Base-by-base conservation (phyloP, 2,888 invertebrate genomes). In the Pandemis heparana region DNA sequence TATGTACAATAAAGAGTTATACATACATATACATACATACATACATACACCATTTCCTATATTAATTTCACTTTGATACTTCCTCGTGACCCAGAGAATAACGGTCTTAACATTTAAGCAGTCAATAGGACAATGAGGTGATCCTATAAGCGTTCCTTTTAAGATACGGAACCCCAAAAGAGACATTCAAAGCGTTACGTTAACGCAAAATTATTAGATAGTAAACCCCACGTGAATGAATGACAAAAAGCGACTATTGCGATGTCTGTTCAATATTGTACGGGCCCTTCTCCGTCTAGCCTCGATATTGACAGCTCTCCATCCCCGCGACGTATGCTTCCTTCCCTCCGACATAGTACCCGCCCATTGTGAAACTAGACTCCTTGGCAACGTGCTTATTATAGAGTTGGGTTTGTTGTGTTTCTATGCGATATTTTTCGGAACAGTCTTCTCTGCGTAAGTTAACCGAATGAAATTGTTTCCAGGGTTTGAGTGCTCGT, bases 291-390 rank as follows among this genome's bases (percentile, higher is more conserved):
- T 75, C 72, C 74, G 75, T 80, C 76, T 74, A 65, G 73, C 77
- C 79, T 78, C 74, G 74, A 80, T 80, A 80, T 80, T 80, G 82
- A 78, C 76, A 75, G 78, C 76, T 77, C 79, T 80, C 74, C 73
- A 74, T 75, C 74, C 77, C 76, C 78, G 72, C 76, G 77, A 75
- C 76, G 68, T 71, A 70, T 71, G 71, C 72, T 75, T 76, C 76
- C 77, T 77, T 76, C 78, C 67, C 46, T 69, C 64, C 41, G 46
- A 64, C 59, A 41, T 43, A 59, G 48, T 71, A 32, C 39, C 59
- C 53, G 67, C 32, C 68, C 43, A 41, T 69, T 53, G 51, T 64
- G 59, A 59, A 69, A 63, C 64, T 65, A 64, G 46, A 32, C 53
- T n/a, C 61, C 66, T 43, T 23, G 23, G 56, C n/a, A 48, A 65